phyloP scores from a whole-genome alignment of 2,113 vertebrate genomes.

The Rhodinocichla rosea region DNA sequence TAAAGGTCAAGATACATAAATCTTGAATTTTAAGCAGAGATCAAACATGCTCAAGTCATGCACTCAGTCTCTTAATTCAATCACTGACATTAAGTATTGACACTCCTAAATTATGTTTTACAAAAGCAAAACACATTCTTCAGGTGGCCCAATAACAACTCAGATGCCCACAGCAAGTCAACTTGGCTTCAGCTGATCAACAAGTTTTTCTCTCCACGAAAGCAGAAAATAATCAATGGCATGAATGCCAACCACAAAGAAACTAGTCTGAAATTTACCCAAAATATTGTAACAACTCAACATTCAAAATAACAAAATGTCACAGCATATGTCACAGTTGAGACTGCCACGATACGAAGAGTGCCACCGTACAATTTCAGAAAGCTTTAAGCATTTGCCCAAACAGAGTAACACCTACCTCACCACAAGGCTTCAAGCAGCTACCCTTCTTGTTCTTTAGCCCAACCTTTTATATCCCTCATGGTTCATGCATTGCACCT shows the following conservation, averaged over 20 bases:
- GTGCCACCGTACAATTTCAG: neutral
- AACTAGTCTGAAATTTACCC: neutral
- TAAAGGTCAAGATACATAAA: neutral
- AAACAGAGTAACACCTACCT: neutral
- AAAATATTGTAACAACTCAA: neutral
- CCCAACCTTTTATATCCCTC: neutral
- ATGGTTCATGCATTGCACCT: neutral
- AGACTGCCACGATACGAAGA: neutral
- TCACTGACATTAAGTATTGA: neutral
- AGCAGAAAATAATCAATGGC: neutral
- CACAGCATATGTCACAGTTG: fast-evolving
- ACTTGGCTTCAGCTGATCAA: neutral
- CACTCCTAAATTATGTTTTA: neutral
- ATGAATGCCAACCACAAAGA: neutral
- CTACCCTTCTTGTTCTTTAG: neutral
- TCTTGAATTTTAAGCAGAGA: neutral
- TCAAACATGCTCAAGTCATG: neutral
- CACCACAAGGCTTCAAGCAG: neutral
- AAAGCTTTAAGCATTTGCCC: neutral
- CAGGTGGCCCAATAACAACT: neutral
- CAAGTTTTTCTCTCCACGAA: neutral
- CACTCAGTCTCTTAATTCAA: neutral
- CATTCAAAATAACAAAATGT: neutral
- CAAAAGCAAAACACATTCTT: neutral
- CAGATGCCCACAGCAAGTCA: neutral